phyloP scores from a whole-genome alignment of 2,888 invertebrate genomes.

The Nomada ferruginata region DNA sequence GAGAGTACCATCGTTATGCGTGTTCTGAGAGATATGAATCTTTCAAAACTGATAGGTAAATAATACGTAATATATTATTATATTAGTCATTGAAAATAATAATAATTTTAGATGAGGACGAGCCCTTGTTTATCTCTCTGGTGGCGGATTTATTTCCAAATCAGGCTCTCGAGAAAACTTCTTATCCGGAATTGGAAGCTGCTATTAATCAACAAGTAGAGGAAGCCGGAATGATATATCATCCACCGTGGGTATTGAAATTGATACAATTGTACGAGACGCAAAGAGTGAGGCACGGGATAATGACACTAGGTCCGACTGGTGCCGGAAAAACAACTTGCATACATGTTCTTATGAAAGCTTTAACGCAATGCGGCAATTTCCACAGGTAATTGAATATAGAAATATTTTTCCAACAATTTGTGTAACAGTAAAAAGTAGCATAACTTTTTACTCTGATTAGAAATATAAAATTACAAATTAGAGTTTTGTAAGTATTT shows the following conservation, averaged over 20 bases:
- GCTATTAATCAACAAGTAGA: conserved; percentile 94
- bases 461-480: no score
- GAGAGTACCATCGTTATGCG: conserved; percentile 99
- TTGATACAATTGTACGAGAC: conserved; percentile 98
- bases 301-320: conserved; percentile 97
- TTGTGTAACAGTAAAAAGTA: no score
- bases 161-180: conserved; percentile 95
- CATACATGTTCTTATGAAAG: conserved; percentile 95
- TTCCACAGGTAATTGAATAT: conserved; percentile 88
- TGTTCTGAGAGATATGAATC: conserved; percentile 98
- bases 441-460: no score
- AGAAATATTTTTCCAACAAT: background rate
- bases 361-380: conserved; percentile 93
- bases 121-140: conserved; percentile 97
- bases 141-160: conserved; percentile 98
- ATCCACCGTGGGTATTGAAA: conserved; percentile 98
- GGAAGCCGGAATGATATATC: conserved; percentile 92
- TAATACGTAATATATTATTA: background rate
- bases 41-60: conserved; percentile 94
- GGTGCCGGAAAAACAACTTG: conserved; percentile 98
- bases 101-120: conserved; percentile 92
- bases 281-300: conserved; percentile 96
- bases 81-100: background rate
- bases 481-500: no score
- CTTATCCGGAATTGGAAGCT: conserved; percentile 94